A percentile compares a stretch with the other conserved stretches of the same genome.
phyloP scores from a whole-genome alignment of 2,113 vertebrate species.

The Lophura nycthemera region DNA sequence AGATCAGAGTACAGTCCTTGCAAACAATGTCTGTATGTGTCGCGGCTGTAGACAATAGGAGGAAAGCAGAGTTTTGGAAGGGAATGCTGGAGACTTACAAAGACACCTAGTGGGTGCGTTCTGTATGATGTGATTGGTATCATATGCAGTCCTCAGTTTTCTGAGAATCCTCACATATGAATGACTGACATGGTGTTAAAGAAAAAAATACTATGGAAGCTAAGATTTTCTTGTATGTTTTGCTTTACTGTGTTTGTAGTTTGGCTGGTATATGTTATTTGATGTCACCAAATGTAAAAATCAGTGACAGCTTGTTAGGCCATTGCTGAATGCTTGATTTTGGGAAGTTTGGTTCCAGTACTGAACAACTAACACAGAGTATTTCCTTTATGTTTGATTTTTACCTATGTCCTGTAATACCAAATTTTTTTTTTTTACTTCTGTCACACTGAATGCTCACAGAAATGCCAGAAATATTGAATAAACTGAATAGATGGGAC shows the following conservation, averaged over 20 bases:
- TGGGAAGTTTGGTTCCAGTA: not conserved
- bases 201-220: not conserved
- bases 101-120: not conserved
- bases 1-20: not conserved
- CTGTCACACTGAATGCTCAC: not conserved
- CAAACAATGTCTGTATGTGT: not conserved
- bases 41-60: not conserved
- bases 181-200: not conserved
- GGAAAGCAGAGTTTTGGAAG: not conserved
- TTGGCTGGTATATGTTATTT: not conserved
- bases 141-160: not conserved
- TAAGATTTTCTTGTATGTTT: not conserved
- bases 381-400: accelerated
- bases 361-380: not conserved
- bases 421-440: not conserved
- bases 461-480: not conserved
- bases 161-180: not conserved
- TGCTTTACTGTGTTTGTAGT: not conserved
- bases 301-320: not conserved
- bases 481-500: not conserved
- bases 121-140: accelerated
- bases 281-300: not conserved
- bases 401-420: not conserved
- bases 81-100: accelerated
- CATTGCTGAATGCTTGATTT: not conserved